Base-by-base conservation (phyloP, 2,797 vertebrate species). In the Spinibarbus caldwelli region DNA sequence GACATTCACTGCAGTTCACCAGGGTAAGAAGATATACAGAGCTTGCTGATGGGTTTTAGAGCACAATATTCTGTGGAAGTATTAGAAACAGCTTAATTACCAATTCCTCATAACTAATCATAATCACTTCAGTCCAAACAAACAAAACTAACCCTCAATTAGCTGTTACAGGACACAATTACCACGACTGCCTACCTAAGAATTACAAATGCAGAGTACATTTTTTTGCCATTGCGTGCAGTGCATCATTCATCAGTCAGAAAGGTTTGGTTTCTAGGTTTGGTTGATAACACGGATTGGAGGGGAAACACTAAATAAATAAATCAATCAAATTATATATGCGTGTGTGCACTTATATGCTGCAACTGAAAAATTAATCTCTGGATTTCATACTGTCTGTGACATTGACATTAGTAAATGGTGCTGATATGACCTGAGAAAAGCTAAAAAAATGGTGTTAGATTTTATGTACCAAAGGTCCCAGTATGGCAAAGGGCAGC, bases 401-500 rank as follows among this genome's bases (percentile, higher is more conserved):
- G 59, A 34, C 66, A n/a, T 3, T 68, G 31, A 26, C n/a, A 66
- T 31, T 45, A 57, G 54, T n/a, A 72, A 38, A 70, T 80, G 59
- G 41, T 26, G 57, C 43, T 72, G n/a, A 71, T 77, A n/a, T 19
- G 38, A 36, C 41, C 57, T 6, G 38, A 72, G 5, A 49, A 86
- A 78, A 75, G 41, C 62, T 72, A 29, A 72, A 59, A 59, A 59
- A 45, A 75, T 7, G 8, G n/a, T 80, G 67, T 73, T 78, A 67
- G 4, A 86, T 84, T 83, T 21, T 71, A 72, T 67, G 75, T 10
- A 12, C 29, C 76, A 68, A 34, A 19, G 62, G 29, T 66, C 34
- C 5, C 31, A 80, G 21, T 87, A 72, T 75, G 78, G 78, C 72
- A 86, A 76, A 86, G 41, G 67, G 67, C 47, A 82, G 49, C 34